phyloP scores from a whole-genome alignment of 2,113 vertebrate species.

The Microcebus murinus region DNA sequence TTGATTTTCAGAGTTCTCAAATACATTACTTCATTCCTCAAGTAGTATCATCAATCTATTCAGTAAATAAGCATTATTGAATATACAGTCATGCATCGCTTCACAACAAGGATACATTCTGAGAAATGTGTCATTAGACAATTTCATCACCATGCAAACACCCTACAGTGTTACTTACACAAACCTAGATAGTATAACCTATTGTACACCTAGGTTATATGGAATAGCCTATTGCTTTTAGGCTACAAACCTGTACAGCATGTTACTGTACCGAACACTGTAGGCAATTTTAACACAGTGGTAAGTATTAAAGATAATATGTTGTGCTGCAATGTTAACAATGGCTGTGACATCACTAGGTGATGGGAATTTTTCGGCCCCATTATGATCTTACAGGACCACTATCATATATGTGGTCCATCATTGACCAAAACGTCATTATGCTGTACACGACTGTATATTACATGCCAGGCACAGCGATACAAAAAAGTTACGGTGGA shows the following conservation, averaged over 20 bases:
- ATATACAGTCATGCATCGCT: neutral
- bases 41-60: neutral
- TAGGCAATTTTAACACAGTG: neutral
- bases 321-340: neutral
- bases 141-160: neutral
- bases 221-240: neutral
- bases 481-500: neutral
- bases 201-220: neutral
- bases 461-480: neutral
- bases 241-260: neutral
- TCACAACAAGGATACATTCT: neutral
- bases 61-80: neutral
- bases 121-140: neutral
- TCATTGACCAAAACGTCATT: neutral
- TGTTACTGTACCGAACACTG: neutral
- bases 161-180: neutral
- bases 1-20: constrained; percentile 36
- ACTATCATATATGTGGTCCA: neutral
- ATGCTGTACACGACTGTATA: neutral
- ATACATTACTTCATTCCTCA: neutral
- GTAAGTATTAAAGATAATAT: neutral
- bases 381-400: neutral
- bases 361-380: neutral
- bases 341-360: neutral
- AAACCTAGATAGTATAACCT: neutral